phyloP scores from a whole-genome alignment of 2,113 vertebrate species.

The Motacilla tschutschensis region DNA sequence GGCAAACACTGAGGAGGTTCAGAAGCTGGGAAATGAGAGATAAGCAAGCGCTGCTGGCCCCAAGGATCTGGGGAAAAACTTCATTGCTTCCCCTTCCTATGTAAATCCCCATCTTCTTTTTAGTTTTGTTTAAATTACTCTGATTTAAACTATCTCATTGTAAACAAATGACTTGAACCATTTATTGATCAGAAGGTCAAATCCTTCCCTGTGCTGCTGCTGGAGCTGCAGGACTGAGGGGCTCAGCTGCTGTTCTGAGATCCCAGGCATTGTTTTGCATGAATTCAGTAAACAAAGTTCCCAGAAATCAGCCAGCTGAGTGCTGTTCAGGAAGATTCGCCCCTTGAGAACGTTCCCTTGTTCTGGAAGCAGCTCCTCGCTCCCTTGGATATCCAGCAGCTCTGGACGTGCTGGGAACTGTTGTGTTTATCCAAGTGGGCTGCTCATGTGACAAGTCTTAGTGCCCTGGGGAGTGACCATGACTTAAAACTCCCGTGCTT shows the following conservation, averaged over 20 bases:
- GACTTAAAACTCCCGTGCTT: background rate
- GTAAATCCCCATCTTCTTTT: background rate
- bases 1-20: background rate
- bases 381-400: background rate
- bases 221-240: background rate
- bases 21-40: background rate
- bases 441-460: background rate
- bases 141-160: background rate
- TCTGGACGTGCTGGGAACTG: background rate
- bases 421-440: background rate
- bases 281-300: background rate
- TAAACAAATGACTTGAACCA: background rate
- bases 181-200: background rate
- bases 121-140: background rate
- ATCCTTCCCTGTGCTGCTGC: background rate
- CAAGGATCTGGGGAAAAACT: background rate
- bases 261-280: background rate
- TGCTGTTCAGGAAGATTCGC: background rate
- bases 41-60: background rate
- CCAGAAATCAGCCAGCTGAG: background rate
- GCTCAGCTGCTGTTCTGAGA: background rate
- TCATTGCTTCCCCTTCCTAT: background rate
- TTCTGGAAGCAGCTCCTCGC: background rate
- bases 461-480: background rate
- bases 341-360: background rate